phyloP scores from a whole-genome alignment of 2,797 vertebrate species.

The Muraenolepis orangiensis region DNA sequence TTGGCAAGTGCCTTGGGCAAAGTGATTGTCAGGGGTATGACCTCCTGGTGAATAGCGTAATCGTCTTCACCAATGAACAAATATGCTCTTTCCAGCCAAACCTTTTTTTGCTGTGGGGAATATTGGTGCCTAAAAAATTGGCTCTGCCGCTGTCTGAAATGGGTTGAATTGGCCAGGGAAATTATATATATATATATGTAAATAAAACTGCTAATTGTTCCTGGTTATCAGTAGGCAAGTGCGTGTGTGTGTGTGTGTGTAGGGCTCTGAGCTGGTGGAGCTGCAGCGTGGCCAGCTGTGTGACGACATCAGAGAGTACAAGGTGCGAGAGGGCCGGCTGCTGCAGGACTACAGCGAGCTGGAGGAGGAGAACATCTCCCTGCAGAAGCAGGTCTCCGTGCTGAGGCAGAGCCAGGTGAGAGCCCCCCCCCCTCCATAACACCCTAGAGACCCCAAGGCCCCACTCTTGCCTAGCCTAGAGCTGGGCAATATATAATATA shows the following conservation, averaged over 20 bases:
- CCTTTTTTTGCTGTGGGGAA: neutral
- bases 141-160: neutral
- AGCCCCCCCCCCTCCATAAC: neutral
- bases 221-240: neutral
- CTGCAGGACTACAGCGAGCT: conserved; percentile 95
- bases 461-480: neutral
- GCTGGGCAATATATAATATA: neutral
- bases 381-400: conserved; percentile 96
- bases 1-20: neutral
- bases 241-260: neutral
- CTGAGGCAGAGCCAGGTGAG: conserved; percentile 92
- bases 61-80: neutral
- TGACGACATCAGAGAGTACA: conserved; percentile 95
- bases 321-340: conserved; percentile 89
- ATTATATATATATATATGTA: neutral
- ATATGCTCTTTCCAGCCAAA: neutral
- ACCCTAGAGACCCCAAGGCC: neutral
- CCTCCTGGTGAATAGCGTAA: neutral
- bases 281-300: conserved; percentile 86
- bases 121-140: neutral
- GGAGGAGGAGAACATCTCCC: conserved; percentile 97
- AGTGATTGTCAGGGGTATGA: neutral
- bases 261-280: conserved; percentile 87
- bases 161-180: neutral
- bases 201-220: neutral